Conservation (phyloP, 1,140 invertebrate species). For the Lasaia peninsularis region DNA sequence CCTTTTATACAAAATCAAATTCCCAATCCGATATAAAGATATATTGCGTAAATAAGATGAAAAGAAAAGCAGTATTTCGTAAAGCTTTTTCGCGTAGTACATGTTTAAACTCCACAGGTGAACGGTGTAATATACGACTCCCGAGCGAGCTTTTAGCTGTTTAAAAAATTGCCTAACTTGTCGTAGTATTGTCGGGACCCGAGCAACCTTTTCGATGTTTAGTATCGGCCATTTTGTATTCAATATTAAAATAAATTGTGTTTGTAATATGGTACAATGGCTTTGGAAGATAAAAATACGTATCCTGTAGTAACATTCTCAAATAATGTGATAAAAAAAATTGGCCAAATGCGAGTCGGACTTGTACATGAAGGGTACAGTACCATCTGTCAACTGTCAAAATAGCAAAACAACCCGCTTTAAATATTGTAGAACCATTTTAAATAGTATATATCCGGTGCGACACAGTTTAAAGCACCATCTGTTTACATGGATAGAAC, state of each 20-base stretch:
- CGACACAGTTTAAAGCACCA: too few relatives aligned
- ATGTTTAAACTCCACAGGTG: slow-evolving; percentile 2
- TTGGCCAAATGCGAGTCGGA: too few relatives aligned
- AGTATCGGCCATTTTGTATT: neutral
- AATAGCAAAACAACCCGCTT: too few relatives aligned
- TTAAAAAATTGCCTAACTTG: slow-evolving; percentile 8
- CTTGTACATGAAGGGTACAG: too few relatives aligned
- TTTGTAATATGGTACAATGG: neutral
- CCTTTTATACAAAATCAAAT: neutral
- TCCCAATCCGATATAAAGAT: neutral
- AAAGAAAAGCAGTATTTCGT: neutral
- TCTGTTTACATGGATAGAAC: too few relatives aligned
- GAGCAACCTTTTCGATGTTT: neutral
- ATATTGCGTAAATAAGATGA: neutral
- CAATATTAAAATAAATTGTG: neutral
- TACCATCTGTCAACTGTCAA: too few relatives aligned
- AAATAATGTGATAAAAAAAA: too few relatives aligned
- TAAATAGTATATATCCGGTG: too few relatives aligned
- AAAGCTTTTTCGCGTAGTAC: neutral
- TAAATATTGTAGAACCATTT: too few relatives aligned
- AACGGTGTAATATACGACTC: slow-evolving; percentile 1
- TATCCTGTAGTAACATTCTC: too few relatives aligned
- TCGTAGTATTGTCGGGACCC: slow-evolving; percentile 3
- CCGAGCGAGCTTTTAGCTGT: slow-evolving; percentile 1
- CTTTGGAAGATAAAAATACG: neutral